Evolutionary conservation across 2,113 vertebrate genomes (phyloP).

Genomic region (Rhegmatorhina hoffmannsi): DNA sequence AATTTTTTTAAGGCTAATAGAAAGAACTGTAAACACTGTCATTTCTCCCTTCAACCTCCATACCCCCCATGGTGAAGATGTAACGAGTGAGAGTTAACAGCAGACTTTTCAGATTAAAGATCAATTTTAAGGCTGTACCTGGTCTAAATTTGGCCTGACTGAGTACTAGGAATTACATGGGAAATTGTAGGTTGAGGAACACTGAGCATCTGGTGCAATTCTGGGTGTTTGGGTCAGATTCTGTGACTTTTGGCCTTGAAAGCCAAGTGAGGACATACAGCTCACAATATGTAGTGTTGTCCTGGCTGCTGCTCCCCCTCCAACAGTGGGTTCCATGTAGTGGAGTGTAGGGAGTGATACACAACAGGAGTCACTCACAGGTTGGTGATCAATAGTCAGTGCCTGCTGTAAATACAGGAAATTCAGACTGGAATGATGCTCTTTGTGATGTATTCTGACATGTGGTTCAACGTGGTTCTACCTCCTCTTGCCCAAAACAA

Average conservation of each 20-base stretch:
- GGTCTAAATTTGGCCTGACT: background rate
- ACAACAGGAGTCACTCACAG: background rate
- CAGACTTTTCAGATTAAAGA: background rate
- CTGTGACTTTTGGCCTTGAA: background rate
- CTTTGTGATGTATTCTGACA: background rate
- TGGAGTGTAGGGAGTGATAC: rapidly evolving
- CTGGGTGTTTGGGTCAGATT: background rate
- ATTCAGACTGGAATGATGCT: background rate
- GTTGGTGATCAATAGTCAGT: background rate
- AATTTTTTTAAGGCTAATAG: background rate
- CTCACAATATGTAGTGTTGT: rapidly evolving
- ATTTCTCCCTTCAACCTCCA: background rate
- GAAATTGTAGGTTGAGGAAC: background rate
- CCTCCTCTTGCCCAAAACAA: background rate
- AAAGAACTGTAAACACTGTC: background rate
- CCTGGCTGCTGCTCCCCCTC: background rate
- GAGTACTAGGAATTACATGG: background rate
- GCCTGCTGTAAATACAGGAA: background rate
- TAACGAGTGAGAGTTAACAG: background rate
- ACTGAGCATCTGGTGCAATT: background rate
- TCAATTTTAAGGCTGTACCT: background rate
- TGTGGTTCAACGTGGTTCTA: background rate
- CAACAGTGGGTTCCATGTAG: rapidly evolving
- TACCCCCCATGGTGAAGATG: background rate
- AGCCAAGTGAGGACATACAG: background rate